These are phyloP conservation scores for Gortyna flavago DNA, from an alignment of 2,888 invertebrate genomes.

Conservation along the genomic window DNA sequence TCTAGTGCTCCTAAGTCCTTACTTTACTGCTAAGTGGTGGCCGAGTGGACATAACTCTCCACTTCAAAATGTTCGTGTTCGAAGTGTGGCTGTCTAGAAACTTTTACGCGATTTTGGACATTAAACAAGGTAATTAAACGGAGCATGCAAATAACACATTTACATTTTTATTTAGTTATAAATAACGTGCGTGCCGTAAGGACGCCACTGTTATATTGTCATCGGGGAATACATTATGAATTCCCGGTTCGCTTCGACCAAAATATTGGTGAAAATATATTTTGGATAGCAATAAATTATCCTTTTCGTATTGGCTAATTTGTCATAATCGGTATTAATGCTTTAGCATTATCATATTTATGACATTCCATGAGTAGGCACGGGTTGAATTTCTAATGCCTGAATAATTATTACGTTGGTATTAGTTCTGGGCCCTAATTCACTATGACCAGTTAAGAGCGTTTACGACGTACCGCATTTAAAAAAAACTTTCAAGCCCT, in stretches of 20 bases:
- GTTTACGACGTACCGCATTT: too few relatives aligned
- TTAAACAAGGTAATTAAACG: slow-evolving; percentile 34
- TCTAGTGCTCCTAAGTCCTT: slow-evolving; percentile 25
- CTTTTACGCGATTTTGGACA: slow-evolving; percentile 9
- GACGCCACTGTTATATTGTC: slow-evolving; percentile 48
- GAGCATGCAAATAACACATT: slow-evolving; percentile 50
- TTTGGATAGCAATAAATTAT: slow-evolving; percentile 58
- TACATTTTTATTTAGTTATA: too few relatives aligned
- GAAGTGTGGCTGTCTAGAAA: not conserved
- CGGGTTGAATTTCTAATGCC: slow-evolving; percentile 40
- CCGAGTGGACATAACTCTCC: slow-evolving; percentile 22
- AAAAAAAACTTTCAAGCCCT: too few relatives aligned
- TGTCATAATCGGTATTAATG: slow-evolving; percentile 60
- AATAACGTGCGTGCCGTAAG: slow-evolving; percentile 50
- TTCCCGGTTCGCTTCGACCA: slow-evolving; percentile 25
- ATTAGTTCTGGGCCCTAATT: not conserved
- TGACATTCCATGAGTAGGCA: slow-evolving; percentile 24
- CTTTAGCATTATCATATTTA: slow-evolving; percentile 58
- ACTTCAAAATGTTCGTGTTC: slow-evolving; percentile 2
- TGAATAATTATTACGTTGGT: slow-evolving; percentile 12
- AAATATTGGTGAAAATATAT: slow-evolving; percentile 58
- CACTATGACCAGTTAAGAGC: not conserved
- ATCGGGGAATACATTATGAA: slow-evolving; percentile 56
- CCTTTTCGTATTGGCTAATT: slow-evolving; percentile 56
- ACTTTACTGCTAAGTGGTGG: slow-evolving; percentile 41